phyloP scores from a whole-genome alignment of 2,113 vertebrate species.

The Microtus oregoni region DNA sequence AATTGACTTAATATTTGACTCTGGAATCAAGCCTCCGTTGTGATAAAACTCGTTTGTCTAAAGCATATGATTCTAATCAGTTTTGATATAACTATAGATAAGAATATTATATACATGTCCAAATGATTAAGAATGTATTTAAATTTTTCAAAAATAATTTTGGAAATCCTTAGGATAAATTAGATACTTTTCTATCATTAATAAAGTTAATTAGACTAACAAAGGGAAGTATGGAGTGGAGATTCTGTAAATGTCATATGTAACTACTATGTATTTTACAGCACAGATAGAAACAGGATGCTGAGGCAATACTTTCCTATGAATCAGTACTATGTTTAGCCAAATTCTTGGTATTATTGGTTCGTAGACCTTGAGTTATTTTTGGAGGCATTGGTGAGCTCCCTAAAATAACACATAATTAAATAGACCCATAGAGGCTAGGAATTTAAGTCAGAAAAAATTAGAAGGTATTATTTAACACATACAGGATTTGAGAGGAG shows the following conservation, averaged over 20 bases:
- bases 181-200: background rate
- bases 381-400: conserved; percentile 21
- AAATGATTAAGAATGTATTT: background rate
- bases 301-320: background rate
- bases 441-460: background rate
- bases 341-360: background rate
- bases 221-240: background rate
- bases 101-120: background rate
- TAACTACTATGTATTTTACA: background rate
- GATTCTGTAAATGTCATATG: background rate
- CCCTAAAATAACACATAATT: background rate
- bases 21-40: conserved; percentile 51
- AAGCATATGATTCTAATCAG: conserved; percentile 40
- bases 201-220: background rate
- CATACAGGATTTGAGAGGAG: background rate
- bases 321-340: background rate
- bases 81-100: conserved; percentile 14
- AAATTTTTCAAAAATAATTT: conserved; percentile 43
- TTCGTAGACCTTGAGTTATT: conserved; percentile 24
- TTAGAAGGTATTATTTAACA: background rate
- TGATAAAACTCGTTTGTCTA: conserved; percentile 54
- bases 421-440: background rate
- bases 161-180: background rate
- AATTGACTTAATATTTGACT: conserved; percentile 52
- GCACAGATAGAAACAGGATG: background rate